phyloP scores from a whole-genome alignment of 2,888 invertebrate genomes.

The Xylophagus ater region DNA sequence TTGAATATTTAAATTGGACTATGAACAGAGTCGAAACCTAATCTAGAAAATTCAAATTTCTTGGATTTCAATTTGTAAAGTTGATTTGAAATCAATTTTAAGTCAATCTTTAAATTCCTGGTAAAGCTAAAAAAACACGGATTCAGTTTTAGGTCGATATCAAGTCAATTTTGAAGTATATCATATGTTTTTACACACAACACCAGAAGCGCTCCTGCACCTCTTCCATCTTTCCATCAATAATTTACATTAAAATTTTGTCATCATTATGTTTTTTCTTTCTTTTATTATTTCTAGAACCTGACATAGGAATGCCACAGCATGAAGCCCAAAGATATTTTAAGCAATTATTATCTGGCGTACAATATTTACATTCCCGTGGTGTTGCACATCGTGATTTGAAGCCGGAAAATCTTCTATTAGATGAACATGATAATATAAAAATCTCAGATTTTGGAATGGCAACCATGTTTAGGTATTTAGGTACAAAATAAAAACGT shows the following conservation, averaged over 20 bases:
- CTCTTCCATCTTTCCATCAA: too few species aligned
- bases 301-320: conserved; percentile 81
- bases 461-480: conserved; percentile 73
- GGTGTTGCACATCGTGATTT: conserved; percentile 92
- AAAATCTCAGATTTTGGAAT: conserved; percentile 98
- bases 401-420: conserved; percentile 91
- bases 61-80: too few species aligned
- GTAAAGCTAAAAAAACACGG: not conserved
- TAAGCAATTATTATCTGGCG: conserved; percentile 72
- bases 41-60: too few species aligned
- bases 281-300: conserved; percentile 51
- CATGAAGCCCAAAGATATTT: conserved; percentile 76
- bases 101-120: not conserved
- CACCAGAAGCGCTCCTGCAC: too few species aligned
- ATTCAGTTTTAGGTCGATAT: too few species aligned
- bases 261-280: conserved; percentile 9
- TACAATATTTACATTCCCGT: conserved; percentile 76
- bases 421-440: conserved; percentile 71
- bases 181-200: too few species aligned
- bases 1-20: too few species aligned
- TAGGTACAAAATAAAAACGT: conserved; percentile 28
- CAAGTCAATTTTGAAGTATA: too few species aligned
- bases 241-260: too few species aligned
- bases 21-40: too few species aligned
- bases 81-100: too few species aligned